A percentile compares a stretch with the other conserved stretches of the same genome.
Evolutionary conservation across 2,888 invertebrate genomes (phyloP).

Genomic region (Drosophila histrio): DNA sequence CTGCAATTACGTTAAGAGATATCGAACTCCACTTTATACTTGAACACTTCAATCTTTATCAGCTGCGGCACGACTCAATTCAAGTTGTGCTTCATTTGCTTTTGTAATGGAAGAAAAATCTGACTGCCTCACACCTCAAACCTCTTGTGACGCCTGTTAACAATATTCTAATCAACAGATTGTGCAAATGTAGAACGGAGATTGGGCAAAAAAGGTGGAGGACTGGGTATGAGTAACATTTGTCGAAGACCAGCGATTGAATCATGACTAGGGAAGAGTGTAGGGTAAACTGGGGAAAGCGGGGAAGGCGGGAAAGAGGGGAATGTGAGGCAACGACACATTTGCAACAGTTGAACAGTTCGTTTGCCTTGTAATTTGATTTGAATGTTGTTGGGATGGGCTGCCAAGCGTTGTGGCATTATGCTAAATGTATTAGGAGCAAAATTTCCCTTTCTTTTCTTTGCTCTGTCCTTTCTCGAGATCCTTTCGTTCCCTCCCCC

Average conservation of each 20-base stretch:
- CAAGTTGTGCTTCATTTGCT: slow-evolving; percentile 23
- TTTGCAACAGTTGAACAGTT: slow-evolving; percentile 63
- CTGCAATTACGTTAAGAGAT: not conserved
- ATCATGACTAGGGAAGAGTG: slow-evolving; percentile 14
- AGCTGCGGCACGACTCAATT: not conserved
- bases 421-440: slow-evolving; percentile 41
- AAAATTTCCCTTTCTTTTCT: slow-evolving; percentile 1
- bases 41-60: not conserved
- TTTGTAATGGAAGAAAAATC: not conserved
- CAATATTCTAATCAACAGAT: slow-evolving; percentile 57
- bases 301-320: not conserved
- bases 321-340: slow-evolving; percentile 13
- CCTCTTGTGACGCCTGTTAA: slow-evolving; percentile 6
- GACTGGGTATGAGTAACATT: slow-evolving; percentile 12
- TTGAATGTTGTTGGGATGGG: slow-evolving; percentile 34
- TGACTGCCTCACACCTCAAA: not conserved
- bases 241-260: slow-evolving; percentile 19
- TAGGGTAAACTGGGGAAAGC: not conserved
- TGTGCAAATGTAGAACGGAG: slow-evolving; percentile 33
- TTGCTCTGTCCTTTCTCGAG: not conserved
- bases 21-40: not conserved
- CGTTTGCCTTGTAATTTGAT: slow-evolving; percentile 63
- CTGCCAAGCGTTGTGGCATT: slow-evolving; percentile 34
- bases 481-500: not conserved
- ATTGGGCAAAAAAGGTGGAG: slow-evolving; percentile 24